phyloP scores from a whole-genome alignment of 2,113 vertebrate species.

The Apodemus sylvaticus region DNA sequence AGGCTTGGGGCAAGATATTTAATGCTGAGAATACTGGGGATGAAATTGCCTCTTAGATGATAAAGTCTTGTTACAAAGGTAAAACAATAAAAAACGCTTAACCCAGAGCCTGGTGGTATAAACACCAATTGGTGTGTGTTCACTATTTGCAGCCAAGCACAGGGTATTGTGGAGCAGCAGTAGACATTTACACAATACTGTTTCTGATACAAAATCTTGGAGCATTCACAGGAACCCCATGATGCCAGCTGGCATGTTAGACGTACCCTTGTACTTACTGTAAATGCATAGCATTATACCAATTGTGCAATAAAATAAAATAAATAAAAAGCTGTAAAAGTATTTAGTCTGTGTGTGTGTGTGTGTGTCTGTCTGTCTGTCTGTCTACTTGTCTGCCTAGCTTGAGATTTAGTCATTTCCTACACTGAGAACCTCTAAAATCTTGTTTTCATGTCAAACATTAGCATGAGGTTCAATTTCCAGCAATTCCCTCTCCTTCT shows the following conservation, averaged over 20 bases:
- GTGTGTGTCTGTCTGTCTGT: neutral
- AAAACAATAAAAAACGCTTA: constrained; percentile 42
- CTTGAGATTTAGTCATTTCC: neutral
- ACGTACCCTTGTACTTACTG: neutral
- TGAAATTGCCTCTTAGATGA: constrained; percentile 21
- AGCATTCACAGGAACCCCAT: neutral
- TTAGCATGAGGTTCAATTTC: neutral
- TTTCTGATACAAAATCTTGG: constrained; percentile 45
- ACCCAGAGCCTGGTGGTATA: neutral
- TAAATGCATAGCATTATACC: neutral
- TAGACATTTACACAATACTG: constrained; percentile 25
- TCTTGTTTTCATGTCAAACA: neutral
- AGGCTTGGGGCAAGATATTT: constrained; percentile 27
- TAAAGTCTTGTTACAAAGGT: neutral
- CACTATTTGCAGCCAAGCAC: constrained; percentile 29
- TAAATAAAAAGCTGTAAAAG: neutral
- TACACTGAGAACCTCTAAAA: neutral
- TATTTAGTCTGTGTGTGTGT: neutral
- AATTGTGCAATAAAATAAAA: neutral
- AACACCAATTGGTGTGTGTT: neutral
- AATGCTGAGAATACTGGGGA: neutral
- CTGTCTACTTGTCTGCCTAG: neutral
- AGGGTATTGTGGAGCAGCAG: neutral
- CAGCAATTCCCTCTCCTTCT: neutral
- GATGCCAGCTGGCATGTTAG: constrained; percentile 34